Evolutionary conservation across 2,113 vertebrate species (phyloP).

Genomic region (Cheirogaleus medius): DNA sequence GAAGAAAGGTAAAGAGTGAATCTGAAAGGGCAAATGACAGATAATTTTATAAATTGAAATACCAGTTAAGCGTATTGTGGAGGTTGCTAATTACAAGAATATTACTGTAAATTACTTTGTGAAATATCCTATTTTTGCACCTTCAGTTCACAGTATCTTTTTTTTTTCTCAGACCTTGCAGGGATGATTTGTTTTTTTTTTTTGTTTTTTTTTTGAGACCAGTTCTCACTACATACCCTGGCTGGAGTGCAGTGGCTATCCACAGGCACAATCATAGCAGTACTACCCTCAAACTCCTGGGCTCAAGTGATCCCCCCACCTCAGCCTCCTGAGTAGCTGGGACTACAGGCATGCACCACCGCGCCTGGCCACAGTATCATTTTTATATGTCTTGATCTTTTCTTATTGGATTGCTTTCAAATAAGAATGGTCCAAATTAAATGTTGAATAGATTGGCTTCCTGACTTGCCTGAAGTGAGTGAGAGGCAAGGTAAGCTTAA

Average conservation of each 20-base stretch:
- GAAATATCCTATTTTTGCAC: not conserved
- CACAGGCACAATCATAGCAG: not conserved
- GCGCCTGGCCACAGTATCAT: not conserved
- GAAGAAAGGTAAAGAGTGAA: not conserved
- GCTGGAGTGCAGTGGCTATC: not conserved
- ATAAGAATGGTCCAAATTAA: conserved; percentile 18
- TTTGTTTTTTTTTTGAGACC: not conserved
- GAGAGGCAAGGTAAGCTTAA: not conserved
- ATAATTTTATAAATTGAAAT: not conserved
- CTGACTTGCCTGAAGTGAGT: not conserved
- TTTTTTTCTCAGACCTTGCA: not conserved
- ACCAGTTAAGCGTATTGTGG: not conserved
- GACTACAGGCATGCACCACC: not conserved
- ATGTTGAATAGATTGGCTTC: not conserved
- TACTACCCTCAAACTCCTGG: not conserved
- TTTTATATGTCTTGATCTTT: not conserved
- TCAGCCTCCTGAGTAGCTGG: not conserved
- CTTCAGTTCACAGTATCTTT: not conserved
- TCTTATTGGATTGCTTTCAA: not conserved
- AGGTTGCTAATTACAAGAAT: not conserved
- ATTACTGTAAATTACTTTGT: not conserved
- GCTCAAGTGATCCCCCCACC: not conserved
- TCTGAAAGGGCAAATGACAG: not conserved
- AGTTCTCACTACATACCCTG: not conserved
- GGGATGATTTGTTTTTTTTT: not conserved